Evolutionary conservation across 1,140 invertebrate species (phyloP).

Genomic region (Zaprionus tsacasi): DNA sequence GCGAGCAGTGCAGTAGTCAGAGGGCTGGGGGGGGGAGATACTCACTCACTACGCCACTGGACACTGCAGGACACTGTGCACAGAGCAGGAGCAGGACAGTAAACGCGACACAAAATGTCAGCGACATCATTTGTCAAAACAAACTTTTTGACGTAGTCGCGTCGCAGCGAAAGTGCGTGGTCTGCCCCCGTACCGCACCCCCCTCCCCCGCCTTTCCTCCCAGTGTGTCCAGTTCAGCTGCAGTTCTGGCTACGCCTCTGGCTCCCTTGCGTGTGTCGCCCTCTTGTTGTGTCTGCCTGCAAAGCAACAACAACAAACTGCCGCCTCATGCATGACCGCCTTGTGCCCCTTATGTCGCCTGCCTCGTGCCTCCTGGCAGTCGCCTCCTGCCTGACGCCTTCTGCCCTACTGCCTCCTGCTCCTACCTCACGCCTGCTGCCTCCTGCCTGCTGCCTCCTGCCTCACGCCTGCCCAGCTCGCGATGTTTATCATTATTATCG

Average conservation of each 20-base stretch:
- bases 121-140: slow-evolving; percentile 78
- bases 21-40: neutral
- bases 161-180: slow-evolving; percentile 72
- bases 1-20: slow-evolving; percentile 2
- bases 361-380: slow-evolving; percentile 16
- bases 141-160: slow-evolving; percentile 74
- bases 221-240: neutral
- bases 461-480: slow-evolving; percentile 18
- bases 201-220: neutral
- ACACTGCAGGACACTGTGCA: slow-evolving; percentile 4
- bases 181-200: slow-evolving; percentile 1
- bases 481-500: slow-evolving; percentile 76
- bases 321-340: slow-evolving; percentile 22
- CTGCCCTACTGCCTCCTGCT: slow-evolving; percentile 16
- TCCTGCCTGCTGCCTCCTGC: neutral
- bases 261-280: neutral
- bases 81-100: neutral
- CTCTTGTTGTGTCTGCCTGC: slow-evolving; percentile 20
- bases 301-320: slow-evolving; percentile 48
- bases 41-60: neutral
- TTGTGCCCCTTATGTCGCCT: slow-evolving; percentile 1
- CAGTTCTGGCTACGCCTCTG: neutral
- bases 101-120: slow-evolving; percentile 48
- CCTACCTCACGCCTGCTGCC: slow-evolving; percentile 4
- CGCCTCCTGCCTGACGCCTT: slow-evolving; percentile 12